Base-by-base conservation (phyloP, 2,888 invertebrate species). In the Nymphalis polychloros region DNA sequence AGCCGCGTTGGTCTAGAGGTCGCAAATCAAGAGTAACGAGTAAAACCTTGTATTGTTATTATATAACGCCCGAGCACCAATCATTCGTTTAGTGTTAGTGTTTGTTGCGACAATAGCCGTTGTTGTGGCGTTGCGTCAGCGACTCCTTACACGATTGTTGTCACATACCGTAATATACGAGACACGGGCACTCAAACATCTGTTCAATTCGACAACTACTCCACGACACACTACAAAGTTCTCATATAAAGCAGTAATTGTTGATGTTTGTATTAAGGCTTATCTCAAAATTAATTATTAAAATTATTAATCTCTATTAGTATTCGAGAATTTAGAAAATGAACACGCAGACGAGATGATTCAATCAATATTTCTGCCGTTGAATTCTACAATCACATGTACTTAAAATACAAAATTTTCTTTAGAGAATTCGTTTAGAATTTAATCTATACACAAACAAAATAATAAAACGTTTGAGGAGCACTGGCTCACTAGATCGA, bases 111-210 rank as follows among this genome's bases (percentile, higher is more conserved):
- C 73, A 73, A 73, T 73, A 70, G 71, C 61, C 69, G 49, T 49
- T 49, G 49, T 49, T 69, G 31, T 62, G 60, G 63, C 46, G 69
- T 72, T 71, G 70, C 73, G 72, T 72, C 73, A 74, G 71, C 62
- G 47, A 63, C 60, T 65, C 62, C 67, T 59, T 68, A 59, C 70
- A 62, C 68, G 61, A 84, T 85, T 89, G 89, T 89, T 89, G 89
- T 83, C 86, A 87, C 86, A 88, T 89, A 88, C 88, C 85, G 85
- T 88, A 82, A 84, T 85, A 80, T 84, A 76, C 71, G 70, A 52
- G 64, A 77, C 66, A 68, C 27, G 81, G 16, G 27, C 68, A 63
- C 81, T 80, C 85, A 89, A 89, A 84, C 75, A 13, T 41, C 41
- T 41, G 41, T 41, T 13, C 13, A 41, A 41, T 41, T 8, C 41